Evolutionary conservation across 2,888 invertebrate species (phyloP), one percentile per base, ranked within the genome.

Genomic region (Erpobdella octoculata): DNA sequence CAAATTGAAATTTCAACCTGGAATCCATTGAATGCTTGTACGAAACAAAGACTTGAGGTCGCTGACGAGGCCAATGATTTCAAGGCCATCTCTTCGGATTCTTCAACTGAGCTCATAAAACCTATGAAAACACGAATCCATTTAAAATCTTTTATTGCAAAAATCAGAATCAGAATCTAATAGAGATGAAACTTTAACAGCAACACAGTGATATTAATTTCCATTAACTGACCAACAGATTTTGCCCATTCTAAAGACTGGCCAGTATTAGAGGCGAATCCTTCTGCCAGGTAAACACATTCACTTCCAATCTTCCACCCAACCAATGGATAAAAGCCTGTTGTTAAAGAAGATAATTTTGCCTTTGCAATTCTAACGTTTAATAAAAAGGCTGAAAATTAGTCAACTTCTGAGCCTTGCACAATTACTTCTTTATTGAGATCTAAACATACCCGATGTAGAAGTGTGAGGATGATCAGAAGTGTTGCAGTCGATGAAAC

Each of bases 241-340:
- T 83, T 79, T 5, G 83, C 90, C 95, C 95, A 97, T 74, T 89
- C 88, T 6, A 97, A 88, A 8, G 92, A 87, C 1, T 90, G 89
- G 0, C 94, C 95, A 0, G 92, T 91, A 80, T 96, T 94, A 76
- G 91, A 89, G 9, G 91, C 90, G 0, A 90, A 87, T 0, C 92
- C 93, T 83, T 97, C 96, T 0, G 90, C 89, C 46, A 91, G 86
- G 81, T 89, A 93, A 3, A 79, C 79, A 15, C 78, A 36, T 76
- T 88, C 86, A 25, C 85, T 82, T 4, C 85, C 84, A 41, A 88
- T 84, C 76, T 86, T 86, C 95, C 96, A 97, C 0, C 90, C 95
- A 41, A 96, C 89, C 33, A 96, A 84, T 0, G 97, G 96, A 84
- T 94, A 94, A 46, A 94, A 86, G 0, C 93, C 88, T 87, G 74